A percentile compares a stretch with the other conserved stretches of the same genome.
These are phyloP conservation scores for Thalassarche chlororhynchos DNA, from an alignment of 2,113 vertebrate genomes.

Conservation along the genomic window DNA sequence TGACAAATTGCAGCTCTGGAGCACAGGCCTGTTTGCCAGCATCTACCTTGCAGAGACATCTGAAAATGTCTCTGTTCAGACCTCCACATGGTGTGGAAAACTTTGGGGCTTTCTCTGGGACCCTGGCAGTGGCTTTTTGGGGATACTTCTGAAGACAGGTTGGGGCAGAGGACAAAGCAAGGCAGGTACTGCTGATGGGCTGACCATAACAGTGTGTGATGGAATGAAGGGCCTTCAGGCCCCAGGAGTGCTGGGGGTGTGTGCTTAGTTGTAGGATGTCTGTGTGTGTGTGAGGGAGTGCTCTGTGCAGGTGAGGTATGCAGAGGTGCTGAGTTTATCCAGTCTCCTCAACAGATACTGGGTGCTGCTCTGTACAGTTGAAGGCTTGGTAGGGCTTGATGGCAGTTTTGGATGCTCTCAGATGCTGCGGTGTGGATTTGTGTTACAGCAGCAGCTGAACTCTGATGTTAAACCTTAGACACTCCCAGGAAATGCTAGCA, in stretches of 20 bases:
- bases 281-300: not conserved
- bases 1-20: not conserved
- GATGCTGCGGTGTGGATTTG: not conserved
- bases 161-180: not conserved
- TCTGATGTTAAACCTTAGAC: not conserved
- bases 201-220: not conserved
- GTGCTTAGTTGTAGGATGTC: not conserved
- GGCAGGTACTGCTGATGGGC: not conserved
- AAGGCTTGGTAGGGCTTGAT: not conserved
- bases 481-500: not conserved
- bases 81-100: not conserved
- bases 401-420: not conserved
- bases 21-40: not conserved
- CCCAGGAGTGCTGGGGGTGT: accelerated
- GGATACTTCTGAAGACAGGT: not conserved
- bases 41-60: not conserved
- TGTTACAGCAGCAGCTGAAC: not conserved
- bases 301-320: not conserved
- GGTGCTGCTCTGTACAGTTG: not conserved
- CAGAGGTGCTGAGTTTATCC: not conserved
- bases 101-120: not conserved
- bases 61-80: not conserved
- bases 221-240: not conserved
- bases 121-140: not conserved
- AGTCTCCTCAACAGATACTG: not conserved